Evolutionary conservation across 2,888 invertebrate species (phyloP).

Genomic region (Metopia argyrocephala): DNA sequence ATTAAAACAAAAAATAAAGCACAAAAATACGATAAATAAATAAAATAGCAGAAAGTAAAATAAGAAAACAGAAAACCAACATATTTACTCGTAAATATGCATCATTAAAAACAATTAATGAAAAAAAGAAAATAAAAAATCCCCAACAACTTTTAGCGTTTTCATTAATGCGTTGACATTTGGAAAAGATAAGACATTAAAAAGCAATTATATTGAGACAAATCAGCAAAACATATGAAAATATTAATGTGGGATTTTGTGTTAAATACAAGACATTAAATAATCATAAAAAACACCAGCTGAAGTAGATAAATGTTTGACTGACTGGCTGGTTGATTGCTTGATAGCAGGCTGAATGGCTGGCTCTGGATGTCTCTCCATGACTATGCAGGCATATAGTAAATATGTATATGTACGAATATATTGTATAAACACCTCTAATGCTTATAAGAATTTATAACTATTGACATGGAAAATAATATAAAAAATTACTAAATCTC

Average conservation of each 20-base stretch:
- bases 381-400: neutral
- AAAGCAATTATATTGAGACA: slow-evolving; percentile 75
- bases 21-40: neutral
- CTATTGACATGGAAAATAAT: slow-evolving; percentile 22
- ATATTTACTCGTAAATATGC: slow-evolving; percentile 20
- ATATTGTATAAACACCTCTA: neutral
- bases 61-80: neutral
- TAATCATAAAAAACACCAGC: slow-evolving; percentile 57
- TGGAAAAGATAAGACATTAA: slow-evolving; percentile 73
- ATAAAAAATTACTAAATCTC: slow-evolving; percentile 27
- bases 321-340: slow-evolving; percentile 25
- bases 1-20: slow-evolving; percentile 20
- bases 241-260: slow-evolving; percentile 73
- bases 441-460: neutral
- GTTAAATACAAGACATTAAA: slow-evolving; percentile 69
- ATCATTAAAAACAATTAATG: slow-evolving; percentile 61
- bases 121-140: slow-evolving; percentile 23
- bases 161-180: slow-evolving; percentile 60
- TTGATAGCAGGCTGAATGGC: neutral
- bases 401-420: neutral
- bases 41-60: neutral
- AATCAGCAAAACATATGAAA: slow-evolving; percentile 75
- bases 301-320: slow-evolving; percentile 54
- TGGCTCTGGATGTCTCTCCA: neutral
- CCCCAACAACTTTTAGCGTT: slow-evolving; percentile 50